A percentile compares a stretch with the other conserved stretches of the same genome.
Conservation (phyloP, 2,888 invertebrate species). For the Heteropelma amictum region DNA sequence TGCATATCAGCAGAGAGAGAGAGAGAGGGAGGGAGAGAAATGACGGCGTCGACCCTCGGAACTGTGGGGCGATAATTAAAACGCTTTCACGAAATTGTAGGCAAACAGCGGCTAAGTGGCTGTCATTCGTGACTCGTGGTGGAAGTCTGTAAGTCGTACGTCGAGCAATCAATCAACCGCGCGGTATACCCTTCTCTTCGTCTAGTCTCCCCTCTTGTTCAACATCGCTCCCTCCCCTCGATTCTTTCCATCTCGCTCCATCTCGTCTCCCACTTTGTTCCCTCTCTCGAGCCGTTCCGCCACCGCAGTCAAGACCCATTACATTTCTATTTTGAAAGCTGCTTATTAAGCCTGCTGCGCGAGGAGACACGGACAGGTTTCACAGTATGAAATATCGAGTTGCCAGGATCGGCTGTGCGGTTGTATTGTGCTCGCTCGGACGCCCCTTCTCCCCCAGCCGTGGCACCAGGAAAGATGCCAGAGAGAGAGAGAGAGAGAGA, state of each 20-base stretch:
- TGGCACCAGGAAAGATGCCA: too few species aligned
- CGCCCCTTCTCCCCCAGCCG: neutral
- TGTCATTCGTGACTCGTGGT: constrained; percentile 76
- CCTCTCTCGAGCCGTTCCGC: constrained; percentile 29
- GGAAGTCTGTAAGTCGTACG: constrained; percentile 77
- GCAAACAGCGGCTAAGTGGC: constrained; percentile 78
- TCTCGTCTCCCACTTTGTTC: constrained; percentile 44
- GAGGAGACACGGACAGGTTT: constrained; percentile 77
- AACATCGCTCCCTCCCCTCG: constrained; percentile 34
- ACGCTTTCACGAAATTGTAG: constrained; percentile 77
- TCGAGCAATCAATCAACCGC: constrained; percentile 78
- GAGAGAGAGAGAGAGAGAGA: constrained; percentile 36
- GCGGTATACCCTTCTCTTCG: constrained; percentile 46
- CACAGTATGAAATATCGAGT: constrained; percentile 78
- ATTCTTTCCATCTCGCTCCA: too few species aligned
- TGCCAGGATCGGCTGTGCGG: constrained; percentile 70
- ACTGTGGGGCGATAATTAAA: constrained; percentile 71
- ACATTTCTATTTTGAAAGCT: constrained; percentile 79
- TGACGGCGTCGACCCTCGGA: constrained; percentile 40
- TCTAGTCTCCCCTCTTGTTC: constrained; percentile 56
- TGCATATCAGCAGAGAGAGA: constrained; percentile 4
- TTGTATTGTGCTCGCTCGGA: constrained; percentile 59
- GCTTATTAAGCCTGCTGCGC: constrained; percentile 76
- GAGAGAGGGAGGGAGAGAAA: constrained; percentile 8
- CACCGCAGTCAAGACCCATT: constrained; percentile 69